Evolutionary conservation across 64 coral and sea anemone species (phyloP), one percentile per base, ranked within the genome.

Genomic region (Dendrophyllia cribrosa): DNA sequence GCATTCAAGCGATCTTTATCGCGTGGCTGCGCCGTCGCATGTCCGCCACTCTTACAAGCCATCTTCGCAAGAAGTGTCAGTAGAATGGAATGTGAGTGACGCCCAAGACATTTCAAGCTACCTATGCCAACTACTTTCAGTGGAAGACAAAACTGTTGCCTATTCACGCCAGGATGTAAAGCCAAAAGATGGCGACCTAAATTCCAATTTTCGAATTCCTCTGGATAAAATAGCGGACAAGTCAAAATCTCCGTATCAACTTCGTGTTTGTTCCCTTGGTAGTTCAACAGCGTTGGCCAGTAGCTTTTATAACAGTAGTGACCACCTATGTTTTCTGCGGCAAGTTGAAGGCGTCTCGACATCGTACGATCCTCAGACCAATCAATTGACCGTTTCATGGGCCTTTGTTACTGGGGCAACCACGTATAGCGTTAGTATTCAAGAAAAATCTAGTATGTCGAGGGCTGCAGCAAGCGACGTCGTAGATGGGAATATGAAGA

Each of bases 351-450:
- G 11, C 53, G 20, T 80, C 3, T 53, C 51, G 4, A 20, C 77
- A 22, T 80, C 26, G 15, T 80, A 80, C 51, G 77, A 80, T 49
- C 77, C 77, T 56, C 51, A 59, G 77, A 23, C 43, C 16, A 80
- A 80, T 59, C 20, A 24, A 62, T 50, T 80, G 9, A 80, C 77
- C 9, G 77, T 80, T 15, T 25, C n/a, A 15, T 80, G 77, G 77
- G 14, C 8, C 1, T 15, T 49, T 58, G n/a, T 80, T 11, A 22
- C 51, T 25, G 77, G 77, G 56, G 77, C 77, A 23, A 59, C 20
- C 16, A 80, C 9, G 51, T 80, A 80, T 44, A 19, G 9, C 56
- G 51, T 59, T 62, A 26, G 6, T 49, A 80, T 59, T 43, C 24
- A 21, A 5, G 77, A 58, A 16, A 20, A 80, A 9, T 5, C 51